Conservation (phyloP, 2,888 invertebrate species). For the Machimus rusticus region DNA sequence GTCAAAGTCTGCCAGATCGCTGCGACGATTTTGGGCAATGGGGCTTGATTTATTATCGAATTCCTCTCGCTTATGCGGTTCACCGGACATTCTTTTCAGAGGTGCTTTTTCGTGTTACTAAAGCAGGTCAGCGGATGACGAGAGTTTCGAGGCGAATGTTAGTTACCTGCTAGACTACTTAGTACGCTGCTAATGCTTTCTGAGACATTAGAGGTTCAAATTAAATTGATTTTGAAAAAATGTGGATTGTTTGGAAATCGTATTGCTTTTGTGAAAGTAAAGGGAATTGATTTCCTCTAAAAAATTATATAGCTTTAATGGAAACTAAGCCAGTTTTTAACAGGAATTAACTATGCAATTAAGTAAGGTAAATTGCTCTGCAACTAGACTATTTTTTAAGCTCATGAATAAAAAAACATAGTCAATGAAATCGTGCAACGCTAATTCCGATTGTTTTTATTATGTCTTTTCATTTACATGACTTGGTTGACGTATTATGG, state of each 20-base stretch:
- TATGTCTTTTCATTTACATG: neutral
- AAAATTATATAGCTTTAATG: neutral
- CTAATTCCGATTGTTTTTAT: neutral
- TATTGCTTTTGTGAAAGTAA: neutral
- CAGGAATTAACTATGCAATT: neutral
- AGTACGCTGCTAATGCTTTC: neutral
- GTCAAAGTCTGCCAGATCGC: neutral
- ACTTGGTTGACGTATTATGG: neutral
- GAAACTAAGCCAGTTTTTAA: neutral
- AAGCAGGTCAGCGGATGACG: neutral
- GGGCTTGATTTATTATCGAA: neutral
- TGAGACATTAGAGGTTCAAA: neutral
- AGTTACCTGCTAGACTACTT: neutral
- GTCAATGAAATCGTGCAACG: neutral
- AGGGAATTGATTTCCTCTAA: neutral
- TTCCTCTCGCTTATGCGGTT: neutral
- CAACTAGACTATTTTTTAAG: too few relatives aligned
- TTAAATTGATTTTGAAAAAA: neutral
- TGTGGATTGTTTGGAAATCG: too few relatives aligned
- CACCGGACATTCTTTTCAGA: neutral
- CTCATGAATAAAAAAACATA: neutral
- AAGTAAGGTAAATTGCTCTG: neutral
- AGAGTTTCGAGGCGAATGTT: neutral
- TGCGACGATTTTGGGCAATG: neutral
- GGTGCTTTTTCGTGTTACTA: neutral